Base-by-base conservation (phyloP, 2,888 invertebrate species). In the Rhabditoides inermis region DNA sequence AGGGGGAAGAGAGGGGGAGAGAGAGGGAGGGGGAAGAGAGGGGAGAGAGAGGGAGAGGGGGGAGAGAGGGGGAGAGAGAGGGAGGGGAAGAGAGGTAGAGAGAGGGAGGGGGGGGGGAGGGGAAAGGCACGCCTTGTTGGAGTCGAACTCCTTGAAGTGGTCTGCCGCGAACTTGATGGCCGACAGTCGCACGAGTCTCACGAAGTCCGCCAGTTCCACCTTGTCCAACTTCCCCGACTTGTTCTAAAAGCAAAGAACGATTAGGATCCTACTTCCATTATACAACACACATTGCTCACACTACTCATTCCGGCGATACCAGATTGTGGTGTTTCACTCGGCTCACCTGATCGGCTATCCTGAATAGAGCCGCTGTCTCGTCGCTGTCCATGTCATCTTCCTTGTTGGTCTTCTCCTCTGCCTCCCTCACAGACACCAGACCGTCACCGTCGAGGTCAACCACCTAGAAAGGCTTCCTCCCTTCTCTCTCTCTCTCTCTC, bases 101-200 rank as follows among this genome's bases (percentile, higher is more conserved):
- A n/a, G 45, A 53, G 51, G 46, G 41, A 53, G 49, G 28, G 36
- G 32, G 53, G 37, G 36, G 32, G 49, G 49, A 51, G 52, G 37
- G 48, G 48, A 49, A 28, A 35, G 45, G 40, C 5, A 47, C 30
- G 41, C 46, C 30, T 44, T 37, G 36, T 25, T 27, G 41, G n/a
- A 41, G 41, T 4, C 26, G 41, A 22, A 27, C 26, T 41, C 70
- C 55, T 63, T 61, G 56, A 73, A 68, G 53, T 73, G 73, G 47
- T 73, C 73, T 5, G 63, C 65, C 22, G 73, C 72, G 53, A 68
- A 72, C 45, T 74, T 74, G 51, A 73, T 73, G 25, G 73, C 69
- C 25, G 68, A 70, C 7, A 73, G 51, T 23, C 73, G 58, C 3
- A 74, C 73, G 20, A 73, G 60, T 39, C 73, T 58, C 32, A 72